A percentile compares a stretch with the other conserved stretches of the same genome.
Evolutionary conservation across 2,888 invertebrate species (phyloP).

Genomic region (Netelia fuscicornis): DNA sequence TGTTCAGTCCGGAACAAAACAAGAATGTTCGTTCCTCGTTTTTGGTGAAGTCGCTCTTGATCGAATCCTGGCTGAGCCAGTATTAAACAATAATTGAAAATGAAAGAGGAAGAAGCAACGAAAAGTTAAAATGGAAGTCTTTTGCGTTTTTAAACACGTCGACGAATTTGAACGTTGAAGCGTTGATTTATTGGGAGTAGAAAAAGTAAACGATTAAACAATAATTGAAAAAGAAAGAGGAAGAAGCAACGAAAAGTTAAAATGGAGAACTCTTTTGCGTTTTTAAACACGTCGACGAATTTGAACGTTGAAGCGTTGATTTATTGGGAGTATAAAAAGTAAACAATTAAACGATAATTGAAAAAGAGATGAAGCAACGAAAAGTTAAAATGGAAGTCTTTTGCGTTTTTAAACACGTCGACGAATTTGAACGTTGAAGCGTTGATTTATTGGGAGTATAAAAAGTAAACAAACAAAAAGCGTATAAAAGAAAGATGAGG

Average conservation of each 20-base stretch:
- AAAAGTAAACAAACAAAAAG: neutral
- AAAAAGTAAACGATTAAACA: neutral
- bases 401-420: constrained; percentile 27
- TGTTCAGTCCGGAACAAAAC: constrained; percentile 21
- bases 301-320: no score
- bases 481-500: neutral
- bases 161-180: constrained; percentile 24
- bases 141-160: constrained; percentile 30
- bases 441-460: constrained; percentile 31
- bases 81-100: constrained; percentile 37
- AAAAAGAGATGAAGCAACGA: no score
- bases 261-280: no score
- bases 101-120: neutral
- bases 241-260: neutral
- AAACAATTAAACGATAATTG: no score
- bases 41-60: constrained; percentile 42
- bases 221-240: no score
- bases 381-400: neutral
- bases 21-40: constrained; percentile 9
- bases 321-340: no score
- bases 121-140: neutral
- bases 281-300: no score
- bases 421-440: constrained; percentile 27
- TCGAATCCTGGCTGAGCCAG: constrained; percentile 64
- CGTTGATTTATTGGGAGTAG: constrained; percentile 33